These are phyloP conservation scores for Dromas ardeola DNA, from an alignment of 2,113 vertebrate species.

Conservation along the genomic window DNA sequence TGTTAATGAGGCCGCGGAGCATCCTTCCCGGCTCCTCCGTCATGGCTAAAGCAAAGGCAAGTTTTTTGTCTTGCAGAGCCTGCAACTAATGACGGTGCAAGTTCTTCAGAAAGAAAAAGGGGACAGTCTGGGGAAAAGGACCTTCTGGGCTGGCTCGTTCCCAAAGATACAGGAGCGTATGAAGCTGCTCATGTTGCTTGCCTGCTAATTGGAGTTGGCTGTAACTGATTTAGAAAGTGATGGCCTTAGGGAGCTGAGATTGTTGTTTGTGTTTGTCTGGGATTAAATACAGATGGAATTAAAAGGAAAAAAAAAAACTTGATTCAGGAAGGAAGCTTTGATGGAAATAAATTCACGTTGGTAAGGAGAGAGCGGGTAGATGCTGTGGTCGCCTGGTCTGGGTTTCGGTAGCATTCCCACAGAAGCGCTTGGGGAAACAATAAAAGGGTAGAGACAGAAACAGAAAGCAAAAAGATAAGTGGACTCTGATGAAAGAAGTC, in stretches of 20 bases:
- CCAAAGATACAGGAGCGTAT: neutral
- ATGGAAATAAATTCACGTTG: neutral
- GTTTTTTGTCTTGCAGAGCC: neutral
- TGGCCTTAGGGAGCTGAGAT: conserved; percentile 46
- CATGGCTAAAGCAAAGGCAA: neutral
- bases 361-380: neutral
- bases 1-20: neutral
- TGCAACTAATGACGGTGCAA: neutral
- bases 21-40: neutral
- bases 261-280: conserved; percentile 63
- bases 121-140: conserved; percentile 24
- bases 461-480: conserved; percentile 19
- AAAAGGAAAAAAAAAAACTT: neutral
- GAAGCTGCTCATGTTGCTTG: conserved; percentile 6
- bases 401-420: neutral
- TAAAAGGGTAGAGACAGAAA: conserved; percentile 3
- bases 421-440: neutral
- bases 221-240: conserved; percentile 43
- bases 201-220: conserved; percentile 65
- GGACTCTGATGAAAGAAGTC: conserved; percentile 21
- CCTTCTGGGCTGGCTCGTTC: conserved; percentile 31
- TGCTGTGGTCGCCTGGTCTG: neutral
- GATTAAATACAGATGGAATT: conserved; percentile 68
- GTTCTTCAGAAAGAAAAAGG: conserved; percentile 10
- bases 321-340: neutral